These are phyloP conservation scores for Varecia variegata DNA, from an alignment of 2,797 vertebrate species.

Conservation along the genomic window DNA sequence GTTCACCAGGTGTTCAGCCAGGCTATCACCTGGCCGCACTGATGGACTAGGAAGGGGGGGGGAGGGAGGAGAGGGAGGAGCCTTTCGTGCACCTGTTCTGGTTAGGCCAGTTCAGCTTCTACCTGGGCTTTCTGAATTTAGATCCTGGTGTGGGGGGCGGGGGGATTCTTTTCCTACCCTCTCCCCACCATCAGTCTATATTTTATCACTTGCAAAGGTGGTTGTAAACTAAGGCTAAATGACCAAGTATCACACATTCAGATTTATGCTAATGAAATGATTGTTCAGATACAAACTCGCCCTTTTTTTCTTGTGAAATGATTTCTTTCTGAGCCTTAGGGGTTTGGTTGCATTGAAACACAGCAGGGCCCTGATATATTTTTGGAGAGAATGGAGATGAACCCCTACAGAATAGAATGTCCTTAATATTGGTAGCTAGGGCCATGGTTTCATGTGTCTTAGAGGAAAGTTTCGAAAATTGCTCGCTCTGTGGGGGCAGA, in stretches of 20 bases:
- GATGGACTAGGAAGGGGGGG: background rate
- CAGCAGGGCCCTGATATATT: background rate
- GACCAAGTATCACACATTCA: background rate
- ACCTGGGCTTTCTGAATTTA: background rate
- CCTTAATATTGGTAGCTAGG: background rate
- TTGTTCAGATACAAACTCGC: conserved; percentile 38
- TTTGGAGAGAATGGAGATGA: conserved; percentile 32
- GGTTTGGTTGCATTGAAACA: conserved; percentile 4
- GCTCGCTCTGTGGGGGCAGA: conserved; percentile 13
- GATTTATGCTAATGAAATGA: conserved; percentile 53
- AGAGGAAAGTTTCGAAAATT: conserved; percentile 52
- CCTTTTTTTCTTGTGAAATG: conserved; percentile 38
- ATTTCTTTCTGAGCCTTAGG: background rate
- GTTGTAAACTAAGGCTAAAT: conserved; percentile 26
- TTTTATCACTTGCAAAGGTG: background rate
- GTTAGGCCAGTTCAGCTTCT: background rate
- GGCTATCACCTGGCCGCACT: background rate
- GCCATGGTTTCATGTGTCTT: background rate
- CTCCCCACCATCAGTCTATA: background rate
- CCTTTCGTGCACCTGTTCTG: background rate
- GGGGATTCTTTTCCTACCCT: background rate
- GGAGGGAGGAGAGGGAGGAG: background rate
- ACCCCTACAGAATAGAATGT: background rate
- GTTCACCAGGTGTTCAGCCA: too few species aligned
- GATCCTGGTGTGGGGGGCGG: background rate